Evolutionary conservation across 1,140 invertebrate genomes (phyloP), one percentile per base, ranked within the genome.

Genomic region (Notospermus geniculatus): DNA sequence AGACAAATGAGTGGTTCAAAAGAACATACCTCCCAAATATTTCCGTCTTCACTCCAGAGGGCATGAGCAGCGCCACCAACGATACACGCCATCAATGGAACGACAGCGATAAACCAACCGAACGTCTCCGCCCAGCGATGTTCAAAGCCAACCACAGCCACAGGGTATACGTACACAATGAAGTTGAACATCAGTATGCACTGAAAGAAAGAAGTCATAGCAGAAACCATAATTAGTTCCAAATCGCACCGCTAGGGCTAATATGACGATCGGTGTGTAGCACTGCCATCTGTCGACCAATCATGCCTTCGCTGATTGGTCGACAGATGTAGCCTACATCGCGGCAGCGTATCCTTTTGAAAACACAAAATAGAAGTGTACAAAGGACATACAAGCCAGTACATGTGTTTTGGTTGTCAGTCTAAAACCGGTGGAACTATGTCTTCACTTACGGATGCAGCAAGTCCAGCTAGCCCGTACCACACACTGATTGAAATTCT

Each of bases 101-200:
- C 52, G 11, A 67, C 43, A 19, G 73, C 70, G 30, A 75, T 66
- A 11, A 65, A 62, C 75, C 75, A 77, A 15, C 75, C 75, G 22
- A 75, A 19, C 22, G 58, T 63, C 52, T 74, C 70, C 7, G 73
- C 71, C 71, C 70, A 71, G n/a, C 68, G 62, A 43, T 74, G 67
- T 27, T 74, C 75, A 43, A 68, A 71, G 2, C 67, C 64, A 15
- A 73, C 69, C n/a, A 74, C 69, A 0, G 70, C 63, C 13, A 58
- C 62, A 4, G 69, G 71, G 55, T 77, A 77, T n/a, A n/a, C n/a
- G n/a, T n/a, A n/a, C 45, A 73, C 68, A 9, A 68, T 69, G 54
- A 74, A 74, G 63, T 75, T 72, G 62, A 74, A 77, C 36, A 74
- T 70, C 57, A 77, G 65, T 32, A 77, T 61, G 23, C 71, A 70